Conservation (phyloP, 2,797 vertebrate species). For the Tympanoctomys barrerae region DNA sequence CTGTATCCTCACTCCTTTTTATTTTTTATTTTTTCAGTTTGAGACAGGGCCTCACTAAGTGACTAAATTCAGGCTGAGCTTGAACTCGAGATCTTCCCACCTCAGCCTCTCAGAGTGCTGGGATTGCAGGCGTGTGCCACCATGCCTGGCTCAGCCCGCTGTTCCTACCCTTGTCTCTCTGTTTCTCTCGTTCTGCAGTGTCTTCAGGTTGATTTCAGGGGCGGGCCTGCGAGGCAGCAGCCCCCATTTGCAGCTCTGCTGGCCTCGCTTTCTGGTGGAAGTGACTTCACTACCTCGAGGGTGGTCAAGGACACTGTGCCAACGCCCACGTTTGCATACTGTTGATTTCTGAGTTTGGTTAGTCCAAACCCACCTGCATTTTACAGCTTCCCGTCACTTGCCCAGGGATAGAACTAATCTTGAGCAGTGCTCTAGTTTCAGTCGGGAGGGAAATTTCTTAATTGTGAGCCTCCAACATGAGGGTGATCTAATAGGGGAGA, state of each 20-base stretch:
- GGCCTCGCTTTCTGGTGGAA: not conserved
- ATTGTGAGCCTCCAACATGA: not conserved
- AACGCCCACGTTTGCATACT: not conserved
- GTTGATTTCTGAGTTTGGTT: not conserved
- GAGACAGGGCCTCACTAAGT: not conserved
- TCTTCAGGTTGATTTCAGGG: not conserved
- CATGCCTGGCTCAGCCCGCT: rapidly evolving
- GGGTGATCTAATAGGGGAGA: constrained; percentile 26
- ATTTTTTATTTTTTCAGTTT: not conserved
- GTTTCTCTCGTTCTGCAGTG: not conserved
- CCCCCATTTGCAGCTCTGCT: rapidly evolving
- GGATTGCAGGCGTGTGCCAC: not conserved
- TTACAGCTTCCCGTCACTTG: not conserved
- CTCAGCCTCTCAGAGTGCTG: not conserved
- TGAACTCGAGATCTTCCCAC: not conserved
- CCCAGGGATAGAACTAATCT: not conserved
- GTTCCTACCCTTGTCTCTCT: not conserved
- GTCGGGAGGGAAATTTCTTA: constrained; percentile 17
- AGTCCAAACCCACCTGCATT: not conserved
- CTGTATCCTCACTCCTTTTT: not conserved
- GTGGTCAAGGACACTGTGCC: not conserved
- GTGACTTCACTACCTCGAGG: rapidly evolving
- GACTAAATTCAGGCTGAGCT: not conserved
- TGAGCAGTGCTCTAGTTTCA: not conserved
- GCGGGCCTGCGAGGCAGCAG: not conserved